Evolutionary conservation across 2,888 invertebrate genomes (phyloP).

Genomic region (Scaptodrosophila latifasciaeformis): DNA sequence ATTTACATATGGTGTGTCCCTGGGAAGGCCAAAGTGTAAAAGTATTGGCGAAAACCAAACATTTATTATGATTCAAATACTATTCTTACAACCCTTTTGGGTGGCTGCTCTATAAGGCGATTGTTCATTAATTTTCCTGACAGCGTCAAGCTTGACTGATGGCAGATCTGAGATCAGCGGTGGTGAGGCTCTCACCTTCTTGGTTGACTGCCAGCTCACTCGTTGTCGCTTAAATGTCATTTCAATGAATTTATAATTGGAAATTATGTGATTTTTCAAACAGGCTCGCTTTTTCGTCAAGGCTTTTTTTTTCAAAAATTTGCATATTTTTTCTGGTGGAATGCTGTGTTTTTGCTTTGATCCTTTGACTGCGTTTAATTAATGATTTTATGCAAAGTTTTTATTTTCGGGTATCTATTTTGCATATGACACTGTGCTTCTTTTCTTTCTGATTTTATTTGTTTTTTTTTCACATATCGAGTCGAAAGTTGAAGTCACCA

Average conservation of each 20-base stretch:
- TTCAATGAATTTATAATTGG: conserved; percentile 68
- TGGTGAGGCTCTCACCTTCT: too few relatives aligned
- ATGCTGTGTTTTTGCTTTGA: conserved; percentile 13
- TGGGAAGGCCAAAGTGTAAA: neutral
- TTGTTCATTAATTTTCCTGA: conserved; percentile 46
- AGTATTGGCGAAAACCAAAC: conserved; percentile 55
- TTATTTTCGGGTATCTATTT: conserved; percentile 26
- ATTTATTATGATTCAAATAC: conserved; percentile 58
- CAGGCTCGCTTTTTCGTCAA: conserved; percentile 11
- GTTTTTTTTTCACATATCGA: conserved; percentile 19
- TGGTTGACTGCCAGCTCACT: too few relatives aligned
- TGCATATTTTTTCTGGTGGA: conserved; percentile 41
- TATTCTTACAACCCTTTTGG: conserved; percentile 4
- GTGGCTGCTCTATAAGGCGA: neutral
- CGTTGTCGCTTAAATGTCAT: conserved; percentile 63
- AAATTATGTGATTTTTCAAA: conserved; percentile 42
- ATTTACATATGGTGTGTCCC: conserved; percentile 21
- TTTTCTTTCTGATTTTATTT: conserved; percentile 21
- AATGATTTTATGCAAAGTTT: conserved; percentile 69
- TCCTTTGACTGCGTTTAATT: conserved; percentile 55
- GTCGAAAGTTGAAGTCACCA: too few relatives aligned
- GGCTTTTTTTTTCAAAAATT: conserved; percentile 35
- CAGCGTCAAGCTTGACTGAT: conserved; percentile 46
- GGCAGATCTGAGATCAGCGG: conserved; percentile 31
- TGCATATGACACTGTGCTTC: conserved; percentile 31